phyloP scores from a whole-genome alignment of 1,140 invertebrate genomes.

The Lithobius niger region DNA sequence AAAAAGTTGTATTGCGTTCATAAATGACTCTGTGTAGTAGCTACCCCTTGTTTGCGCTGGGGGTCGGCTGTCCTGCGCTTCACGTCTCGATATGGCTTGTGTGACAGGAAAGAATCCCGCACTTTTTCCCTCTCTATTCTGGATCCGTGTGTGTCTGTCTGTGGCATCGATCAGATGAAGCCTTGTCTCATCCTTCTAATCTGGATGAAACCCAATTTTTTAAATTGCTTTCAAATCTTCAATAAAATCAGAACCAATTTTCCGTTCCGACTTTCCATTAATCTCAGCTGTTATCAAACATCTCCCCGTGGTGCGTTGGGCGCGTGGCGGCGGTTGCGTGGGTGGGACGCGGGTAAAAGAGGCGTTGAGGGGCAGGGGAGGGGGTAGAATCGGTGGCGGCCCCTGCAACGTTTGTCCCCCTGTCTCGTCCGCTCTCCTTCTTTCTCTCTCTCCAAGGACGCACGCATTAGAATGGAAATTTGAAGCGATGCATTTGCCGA shows the following conservation, averaged over 20 bases:
- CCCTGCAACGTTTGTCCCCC: too few species aligned
- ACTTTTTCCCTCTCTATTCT: too few species aligned
- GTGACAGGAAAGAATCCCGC: too few species aligned
- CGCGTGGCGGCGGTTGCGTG: not conserved
- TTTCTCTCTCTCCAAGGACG: not conserved
- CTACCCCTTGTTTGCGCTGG: too few species aligned
- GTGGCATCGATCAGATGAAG: not conserved
- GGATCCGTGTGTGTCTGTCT: not conserved
- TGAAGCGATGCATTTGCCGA: not conserved
- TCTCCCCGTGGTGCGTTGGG: not conserved
- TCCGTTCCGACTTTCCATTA: not conserved
- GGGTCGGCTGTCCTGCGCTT: too few species aligned
- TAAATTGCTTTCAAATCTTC: slow-evolving; percentile 8
- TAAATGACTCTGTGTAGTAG: too few species aligned
- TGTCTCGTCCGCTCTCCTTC: not conserved
- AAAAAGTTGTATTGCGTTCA: too few species aligned
- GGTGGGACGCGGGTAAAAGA: not conserved
- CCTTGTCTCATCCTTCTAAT: not conserved
- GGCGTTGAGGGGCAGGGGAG: too few species aligned
- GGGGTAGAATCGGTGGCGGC: too few species aligned
- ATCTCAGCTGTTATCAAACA: slow-evolving; percentile 8
- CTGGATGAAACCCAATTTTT: slow-evolving; percentile 3
- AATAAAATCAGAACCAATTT: slow-evolving; percentile 7
- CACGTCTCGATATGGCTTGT: too few species aligned
- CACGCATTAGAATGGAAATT: not conserved